phyloP scores from a whole-genome alignment of 2,113 vertebrate genomes.

The Hystrix cristata region DNA sequence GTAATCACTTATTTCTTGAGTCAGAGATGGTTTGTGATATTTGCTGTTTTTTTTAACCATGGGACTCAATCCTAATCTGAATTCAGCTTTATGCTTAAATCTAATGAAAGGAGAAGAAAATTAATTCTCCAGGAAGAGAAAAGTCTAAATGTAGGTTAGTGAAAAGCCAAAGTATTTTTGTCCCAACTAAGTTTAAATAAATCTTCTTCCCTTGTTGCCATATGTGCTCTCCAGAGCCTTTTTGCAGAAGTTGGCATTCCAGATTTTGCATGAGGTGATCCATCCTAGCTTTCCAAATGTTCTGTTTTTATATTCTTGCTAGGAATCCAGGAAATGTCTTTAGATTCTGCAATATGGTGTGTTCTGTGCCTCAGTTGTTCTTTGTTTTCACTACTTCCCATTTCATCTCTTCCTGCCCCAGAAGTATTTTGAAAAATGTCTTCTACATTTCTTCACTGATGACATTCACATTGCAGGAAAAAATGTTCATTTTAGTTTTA shows the following conservation, averaged over 20 bases:
- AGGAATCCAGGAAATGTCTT: slow-evolving; percentile 66
- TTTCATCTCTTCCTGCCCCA: not conserved
- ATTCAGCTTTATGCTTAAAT: slow-evolving; percentile 52
- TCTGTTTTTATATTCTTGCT: slow-evolving; percentile 68
- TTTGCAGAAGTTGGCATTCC: slow-evolving; percentile 75
- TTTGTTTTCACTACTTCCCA: slow-evolving; percentile 35
- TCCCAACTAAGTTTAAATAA: slow-evolving; percentile 84
- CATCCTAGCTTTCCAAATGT: slow-evolving; percentile 75
- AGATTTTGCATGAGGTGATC: slow-evolving; percentile 62
- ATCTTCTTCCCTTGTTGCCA: slow-evolving; percentile 74
- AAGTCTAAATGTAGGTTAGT: slow-evolving; percentile 81
- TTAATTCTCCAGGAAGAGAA: slow-evolving; percentile 65
- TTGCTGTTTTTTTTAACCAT: not conserved
- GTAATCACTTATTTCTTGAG: not conserved
- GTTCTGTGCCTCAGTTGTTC: slow-evolving; percentile 56
- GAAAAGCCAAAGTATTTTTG: slow-evolving; percentile 83
- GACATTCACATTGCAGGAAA: not conserved
- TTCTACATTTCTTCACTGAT: not conserved
- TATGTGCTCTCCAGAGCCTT: slow-evolving; percentile 76
- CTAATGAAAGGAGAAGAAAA: slow-evolving; percentile 56
- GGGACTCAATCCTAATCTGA: slow-evolving; percentile 57
- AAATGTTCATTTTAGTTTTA: slow-evolving; percentile 29
- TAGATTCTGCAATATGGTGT: slow-evolving; percentile 55
- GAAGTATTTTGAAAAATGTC: slow-evolving; percentile 33
- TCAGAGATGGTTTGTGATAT: slow-evolving; percentile 32